Base-by-base conservation (phyloP, 2,797 vertebrate species). In the Sternotherus odoratus region DNA sequence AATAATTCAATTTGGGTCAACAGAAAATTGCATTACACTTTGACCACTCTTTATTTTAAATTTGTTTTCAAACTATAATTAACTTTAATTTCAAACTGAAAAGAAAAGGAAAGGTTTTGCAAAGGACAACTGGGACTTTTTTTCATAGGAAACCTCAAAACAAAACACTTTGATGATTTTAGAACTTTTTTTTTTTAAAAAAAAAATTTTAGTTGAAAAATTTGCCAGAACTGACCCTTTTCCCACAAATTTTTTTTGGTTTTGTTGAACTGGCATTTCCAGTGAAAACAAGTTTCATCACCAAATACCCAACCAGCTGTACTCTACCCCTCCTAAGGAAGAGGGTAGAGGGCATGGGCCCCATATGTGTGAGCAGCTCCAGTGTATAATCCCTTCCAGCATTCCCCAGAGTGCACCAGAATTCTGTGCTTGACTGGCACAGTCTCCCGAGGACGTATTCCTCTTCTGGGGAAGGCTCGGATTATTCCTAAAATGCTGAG, bases 401-500 rank as follows among this genome's bases (percentile, higher is more conserved):
- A 77, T 83, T 87, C 82, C 87, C 78, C 87, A 49, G 69, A 48
- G 72, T 79, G 85, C 77, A 81, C 82, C 33, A 82, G 3, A 7
- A 15, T 33, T 77, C 16, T 92, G 56, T 39, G 10, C 51, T 90
- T 83, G 86, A 30, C 83, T 91, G 84, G 46, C 69, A 46, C 3
- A 8, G 3, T 48, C 86, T 89, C 77, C 88, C 54, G 79, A 46
- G 79, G 30, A 92, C 49, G 72, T 84, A 89, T 88, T 86, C 56
- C n/a, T 88, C 0, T 0, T 66, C 94, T 4, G 2, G 84, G 93
- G 81, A 92, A 86, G 77, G 46, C 60, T 86, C 77, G 51, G 86
- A n/a, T 93, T 92, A 82, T 93, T 77, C 82, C 77, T 90, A 91
- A 95, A 92, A 85, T 53, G 83, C 82, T 95, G 91, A 95, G 81